Base-by-base conservation (phyloP, 92 coral and sea anemone genomes). In the Meandrina meandrites region DNA sequence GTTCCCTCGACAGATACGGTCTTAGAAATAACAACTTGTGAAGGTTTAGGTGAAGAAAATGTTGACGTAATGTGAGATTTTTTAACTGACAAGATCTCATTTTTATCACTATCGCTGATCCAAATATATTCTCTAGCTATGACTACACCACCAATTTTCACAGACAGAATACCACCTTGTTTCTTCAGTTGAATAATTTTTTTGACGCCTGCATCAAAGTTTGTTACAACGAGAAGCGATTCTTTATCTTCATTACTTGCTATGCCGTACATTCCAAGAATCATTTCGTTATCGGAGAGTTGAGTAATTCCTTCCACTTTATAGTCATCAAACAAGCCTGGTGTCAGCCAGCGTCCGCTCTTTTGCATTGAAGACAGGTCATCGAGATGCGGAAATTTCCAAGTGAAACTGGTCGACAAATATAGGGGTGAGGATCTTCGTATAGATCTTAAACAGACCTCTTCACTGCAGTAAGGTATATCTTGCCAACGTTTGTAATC, bases 331-430 rank as follows among this genome's bases (percentile, higher is more conserved):
- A 93, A 95, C 34, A 95, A 89, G 17, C 98, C 98, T 0, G 98
- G 96, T 19, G 85, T 89, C 17, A 86, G 87, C 98, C 96, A 95
- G 35, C 90, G 85, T 30, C 96, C 98, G 16, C 88, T 68, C 8
- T 78, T 88, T 30, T 50, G 19, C 86, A 92, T 81, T 5, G 98
- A 94, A 1, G 98, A 95, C 10, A 95, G 82, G 67, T 95, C 98
- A 47, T 95, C 98, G 3, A 95, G 87, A 80, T 95, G 98, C 42
- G 96, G 98, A 81, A 83, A 95, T 68, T 93, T 95, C 96, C 96
- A 95, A 8, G 86, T n/a, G 80, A 95, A 95, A 60, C 91, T 90
- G 1, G 77, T 83, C 10, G 87, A 84, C 21, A 89, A 89, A 78
- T 95, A 95, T 19, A 83, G 86, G 0, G 89, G 78, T 3, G 96